Base-by-base conservation (phyloP, 2,888 invertebrate genomes). In the Aethes cnicana region DNA sequence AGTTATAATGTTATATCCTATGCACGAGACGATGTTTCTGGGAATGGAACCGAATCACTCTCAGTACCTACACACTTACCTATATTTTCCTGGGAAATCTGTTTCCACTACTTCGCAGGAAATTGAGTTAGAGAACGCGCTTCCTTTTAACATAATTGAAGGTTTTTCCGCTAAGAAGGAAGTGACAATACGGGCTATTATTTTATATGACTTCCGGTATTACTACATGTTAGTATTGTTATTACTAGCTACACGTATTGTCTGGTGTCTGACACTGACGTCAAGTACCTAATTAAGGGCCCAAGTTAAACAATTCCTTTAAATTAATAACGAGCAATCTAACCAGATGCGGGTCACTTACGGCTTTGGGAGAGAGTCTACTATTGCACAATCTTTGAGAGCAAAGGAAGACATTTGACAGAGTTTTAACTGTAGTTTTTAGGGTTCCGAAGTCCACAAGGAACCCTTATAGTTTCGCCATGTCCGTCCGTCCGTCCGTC, bases 161-260 rank as follows among this genome's bases (percentile, higher is more conserved):
- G 21, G 23, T 23, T 16, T 35, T 28, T 20, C 28, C 21, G n/a
- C 20, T 33, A 9, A 11, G 21, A 28, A 49, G 42, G 49, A 49
- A 50, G 16, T 49, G 16, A 11, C 14, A 26, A 9, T 12, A 35
- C 49, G 35, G n/a, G 49, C 28, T 50, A 30, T 11, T 28, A 35
- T 36, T 43, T 43, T 21, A 35, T 43, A 49, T 42, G 35, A 50
- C 49, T 50, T 50, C 49, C 49, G 49, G 42, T 12, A 7, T n/a
- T n/a, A n/a, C n/a, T n/a, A n/a, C n/a, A 5, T 5, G 21, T 5
- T 5, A 7, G 21, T 5, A 21, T 4, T 21, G 4, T 4, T 4
- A n/a, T n/a, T n/a, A n/a, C n/a, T n/a, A n/a, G n/a, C n/a, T 14
- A 7, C 14, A 39, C 23, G 23, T 25, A 25, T 39, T 39, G 39